Conservation (phyloP, 2,888 invertebrate species). For the Agrypnus murinus region DNA sequence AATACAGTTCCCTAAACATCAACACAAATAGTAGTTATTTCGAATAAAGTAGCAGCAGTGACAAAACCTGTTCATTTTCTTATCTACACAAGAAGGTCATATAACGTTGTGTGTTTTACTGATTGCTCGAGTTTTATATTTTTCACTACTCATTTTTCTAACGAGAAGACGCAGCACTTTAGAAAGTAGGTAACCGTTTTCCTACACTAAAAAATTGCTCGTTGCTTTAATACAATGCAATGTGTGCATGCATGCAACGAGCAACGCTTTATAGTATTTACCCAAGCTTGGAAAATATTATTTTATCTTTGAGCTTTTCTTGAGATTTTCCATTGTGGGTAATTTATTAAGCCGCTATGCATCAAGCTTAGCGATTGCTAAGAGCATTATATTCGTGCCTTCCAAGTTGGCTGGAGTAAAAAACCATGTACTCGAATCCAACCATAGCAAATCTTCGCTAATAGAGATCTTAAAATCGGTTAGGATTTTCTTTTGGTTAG, state of each 20-base stretch:
- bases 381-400: slow-evolving; percentile 15
- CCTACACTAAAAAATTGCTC: not conserved
- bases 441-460: slow-evolving; percentile 5
- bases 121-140: slow-evolving; percentile 15
- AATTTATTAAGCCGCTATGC: slow-evolving; percentile 13
- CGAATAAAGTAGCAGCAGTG: too few relatives aligned
- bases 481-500: not conserved
- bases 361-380: slow-evolving; percentile 16
- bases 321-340: slow-evolving; percentile 10
- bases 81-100: not conserved
- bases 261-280: slow-evolving; percentile 1
- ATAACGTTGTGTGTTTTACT: not conserved
- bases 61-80: not conserved
- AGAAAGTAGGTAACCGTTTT: too few relatives aligned
- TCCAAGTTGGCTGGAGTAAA: slow-evolving; percentile 1
- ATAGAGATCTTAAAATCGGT: not conserved
- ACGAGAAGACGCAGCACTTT: too few relatives aligned
- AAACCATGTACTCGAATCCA: slow-evolving; percentile 4
- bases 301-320: slow-evolving; percentile 12
- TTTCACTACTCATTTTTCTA: slow-evolving; percentile 22
- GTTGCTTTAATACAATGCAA: slow-evolving; percentile 21
- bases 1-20: too few relatives aligned
- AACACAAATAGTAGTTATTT: too few relatives aligned
- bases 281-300: slow-evolving; percentile 1
- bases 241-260: slow-evolving; percentile 23